A percentile compares a stretch with the other conserved stretches of the same genome.
Conservation (phyloP, 2,797 vertebrate species). For the Gobionotothen gibberifrons region DNA sequence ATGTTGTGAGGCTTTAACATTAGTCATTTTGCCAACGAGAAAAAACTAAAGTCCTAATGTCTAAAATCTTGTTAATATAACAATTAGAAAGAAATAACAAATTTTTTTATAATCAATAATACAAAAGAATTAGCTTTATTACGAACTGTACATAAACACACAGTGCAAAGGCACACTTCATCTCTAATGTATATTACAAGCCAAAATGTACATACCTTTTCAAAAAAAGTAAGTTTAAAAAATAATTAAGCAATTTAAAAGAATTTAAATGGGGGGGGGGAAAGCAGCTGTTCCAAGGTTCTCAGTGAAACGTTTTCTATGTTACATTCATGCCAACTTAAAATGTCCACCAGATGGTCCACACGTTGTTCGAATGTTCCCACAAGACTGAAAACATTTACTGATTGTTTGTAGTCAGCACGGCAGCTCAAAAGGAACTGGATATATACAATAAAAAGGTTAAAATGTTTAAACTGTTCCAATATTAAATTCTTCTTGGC, state of each 20-base stretch:
- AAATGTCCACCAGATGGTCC: constrained; percentile 45
- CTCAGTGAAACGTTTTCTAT: constrained; percentile 46
- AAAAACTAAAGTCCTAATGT: background rate
- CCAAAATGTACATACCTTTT: constrained; percentile 85
- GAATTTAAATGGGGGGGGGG: constrained; percentile 31
- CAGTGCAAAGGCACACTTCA: constrained; percentile 83
- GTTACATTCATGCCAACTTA: constrained; percentile 69
- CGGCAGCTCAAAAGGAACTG: constrained; percentile 59
- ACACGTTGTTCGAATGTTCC: constrained; percentile 34
- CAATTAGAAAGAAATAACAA: constrained; percentile 47
- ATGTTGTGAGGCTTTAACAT: background rate
- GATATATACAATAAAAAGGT: constrained; percentile 63
- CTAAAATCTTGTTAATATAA: constrained; percentile 9
- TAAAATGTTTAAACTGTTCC: constrained; percentile 60
- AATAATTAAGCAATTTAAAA: constrained; percentile 76
- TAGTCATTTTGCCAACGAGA: background rate
- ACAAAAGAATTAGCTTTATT: constrained; percentile 87
- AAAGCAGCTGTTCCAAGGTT: constrained; percentile 57
- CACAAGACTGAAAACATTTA: constrained; percentile 48
- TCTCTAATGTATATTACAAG: constrained; percentile 81
- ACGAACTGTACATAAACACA: constrained; percentile 87
- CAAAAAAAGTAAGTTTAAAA: constrained; percentile 77
- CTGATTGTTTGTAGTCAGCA: constrained; percentile 47
- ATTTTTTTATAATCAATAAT: constrained; percentile 78
- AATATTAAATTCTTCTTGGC: constrained; percentile 48